phyloP scores from a whole-genome alignment of 2,888 invertebrate genomes.

The Cephus sareptanus region DNA sequence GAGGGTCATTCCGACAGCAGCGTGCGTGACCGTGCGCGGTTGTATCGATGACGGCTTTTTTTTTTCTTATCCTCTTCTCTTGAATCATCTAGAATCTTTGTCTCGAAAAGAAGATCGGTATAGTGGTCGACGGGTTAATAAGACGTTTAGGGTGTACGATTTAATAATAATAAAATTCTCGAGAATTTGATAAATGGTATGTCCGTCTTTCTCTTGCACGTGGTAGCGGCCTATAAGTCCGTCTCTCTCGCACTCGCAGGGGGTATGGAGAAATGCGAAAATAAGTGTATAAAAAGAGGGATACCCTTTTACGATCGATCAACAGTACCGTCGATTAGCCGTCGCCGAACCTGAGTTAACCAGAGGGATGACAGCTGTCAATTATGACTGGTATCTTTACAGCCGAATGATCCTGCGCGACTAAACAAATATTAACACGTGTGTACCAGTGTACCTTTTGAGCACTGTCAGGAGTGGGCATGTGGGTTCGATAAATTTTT shows the following conservation, averaged over 20 bases:
- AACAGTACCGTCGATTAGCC: too few species aligned
- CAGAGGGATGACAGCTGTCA: not conserved
- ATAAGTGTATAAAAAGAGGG: not conserved
- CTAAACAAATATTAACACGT: not conserved
- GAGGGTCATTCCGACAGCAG: not conserved
- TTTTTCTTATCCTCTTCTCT: not conserved
- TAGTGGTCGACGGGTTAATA: not conserved
- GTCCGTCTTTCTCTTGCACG: not conserved
- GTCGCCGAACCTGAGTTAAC: not conserved
- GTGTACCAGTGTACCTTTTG: not conserved
- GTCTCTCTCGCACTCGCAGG: not conserved
- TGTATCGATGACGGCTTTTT: slow-evolving; percentile 1
- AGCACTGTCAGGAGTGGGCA: not conserved
- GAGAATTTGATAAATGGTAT: not conserved
- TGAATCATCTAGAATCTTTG: not conserved
- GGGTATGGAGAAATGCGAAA: not conserved
- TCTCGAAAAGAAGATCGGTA: not conserved
- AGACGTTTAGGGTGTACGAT: not conserved
- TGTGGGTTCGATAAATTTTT: not conserved
- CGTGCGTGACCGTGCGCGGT: slow-evolving; percentile 4
- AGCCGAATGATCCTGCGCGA: not conserved
- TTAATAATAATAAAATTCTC: too few species aligned
- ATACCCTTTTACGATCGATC: not conserved
- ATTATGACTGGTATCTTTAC: not conserved
- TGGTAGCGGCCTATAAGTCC: too few species aligned